Percentiles rank a stretch among this genome's conserved stretches.
These are phyloP conservation scores for Gorsachius goisagi DNA, from an alignment of 2,113 vertebrate species.

Conservation along the genomic window DNA sequence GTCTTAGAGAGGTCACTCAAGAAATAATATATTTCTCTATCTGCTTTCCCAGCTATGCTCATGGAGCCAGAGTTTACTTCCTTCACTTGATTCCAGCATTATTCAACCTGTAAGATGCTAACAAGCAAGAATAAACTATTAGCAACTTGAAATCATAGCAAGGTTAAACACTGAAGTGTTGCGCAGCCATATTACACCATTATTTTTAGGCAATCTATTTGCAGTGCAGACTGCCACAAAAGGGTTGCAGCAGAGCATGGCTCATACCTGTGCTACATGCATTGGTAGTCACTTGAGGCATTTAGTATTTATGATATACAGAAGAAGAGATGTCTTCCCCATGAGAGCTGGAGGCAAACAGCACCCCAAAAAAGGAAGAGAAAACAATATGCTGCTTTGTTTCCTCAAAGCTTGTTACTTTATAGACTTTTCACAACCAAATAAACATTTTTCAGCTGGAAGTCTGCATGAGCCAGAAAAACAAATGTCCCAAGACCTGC, in stretches of 20 bases:
- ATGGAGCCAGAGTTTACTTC: background rate
- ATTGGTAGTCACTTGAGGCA: rapidly evolving
- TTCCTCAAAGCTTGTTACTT: constrained; percentile 42
- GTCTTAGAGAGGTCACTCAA: constrained; percentile 26
- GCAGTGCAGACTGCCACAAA: background rate
- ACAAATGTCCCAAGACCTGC: background rate
- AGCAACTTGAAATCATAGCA: background rate
- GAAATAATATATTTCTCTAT: constrained; percentile 5
- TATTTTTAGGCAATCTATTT: background rate
- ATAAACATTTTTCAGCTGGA: constrained; percentile 59
- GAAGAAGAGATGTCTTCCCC: background rate
- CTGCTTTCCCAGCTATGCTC: background rate
- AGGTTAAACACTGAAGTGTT: background rate
- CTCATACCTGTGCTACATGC: background rate
- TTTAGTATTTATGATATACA: background rate
- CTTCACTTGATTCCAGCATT: background rate
- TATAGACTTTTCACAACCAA: constrained; percentile 45
- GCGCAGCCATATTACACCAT: background rate
- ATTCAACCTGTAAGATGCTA: background rate
- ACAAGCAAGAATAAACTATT: background rate
- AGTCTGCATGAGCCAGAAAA: constrained; percentile 21
- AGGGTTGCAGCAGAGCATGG: background rate
- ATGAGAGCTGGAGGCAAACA: background rate
- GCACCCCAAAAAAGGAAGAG: constrained; percentile 38
- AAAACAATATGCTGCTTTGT: constrained; percentile 25